These are phyloP conservation scores for Ardeotis arabs DNA, from an alignment of 2,113 vertebrate species.

Conservation along the genomic window DNA sequence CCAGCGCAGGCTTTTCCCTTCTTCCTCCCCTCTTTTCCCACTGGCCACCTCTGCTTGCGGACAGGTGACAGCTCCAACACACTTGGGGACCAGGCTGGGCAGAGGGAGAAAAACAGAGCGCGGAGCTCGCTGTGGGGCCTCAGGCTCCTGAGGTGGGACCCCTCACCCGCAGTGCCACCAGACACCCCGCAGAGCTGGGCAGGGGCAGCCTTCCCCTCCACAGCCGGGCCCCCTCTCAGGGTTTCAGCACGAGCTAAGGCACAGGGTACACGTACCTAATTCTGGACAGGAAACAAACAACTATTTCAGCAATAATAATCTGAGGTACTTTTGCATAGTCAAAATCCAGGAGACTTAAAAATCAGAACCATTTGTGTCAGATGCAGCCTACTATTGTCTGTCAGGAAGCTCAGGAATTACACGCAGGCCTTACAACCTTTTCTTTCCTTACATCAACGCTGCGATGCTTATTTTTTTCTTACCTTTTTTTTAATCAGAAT, in stretches of 20 bases:
- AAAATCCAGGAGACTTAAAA: neutral
- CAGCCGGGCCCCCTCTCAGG: rapidly evolving
- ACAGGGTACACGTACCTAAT: neutral
- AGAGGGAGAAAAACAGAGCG: neutral
- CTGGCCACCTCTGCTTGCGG: neutral
- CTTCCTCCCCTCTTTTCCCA: neutral
- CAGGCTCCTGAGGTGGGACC: too few species aligned
- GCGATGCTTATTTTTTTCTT: neutral
- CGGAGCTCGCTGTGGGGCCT: rapidly evolving
- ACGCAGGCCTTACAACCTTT: neutral
- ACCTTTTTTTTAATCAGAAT: neutral
- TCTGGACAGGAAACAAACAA: neutral
- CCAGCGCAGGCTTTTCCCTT: rapidly evolving
- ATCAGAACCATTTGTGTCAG: neutral
- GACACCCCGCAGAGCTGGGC: too few species aligned
- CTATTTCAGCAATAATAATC: neutral
- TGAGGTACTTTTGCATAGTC: neutral
- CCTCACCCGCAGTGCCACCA: neutral
- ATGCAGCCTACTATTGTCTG: neutral
- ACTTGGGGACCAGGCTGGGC: neutral
- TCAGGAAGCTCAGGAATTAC: neutral
- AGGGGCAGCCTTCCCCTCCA: rapidly evolving
- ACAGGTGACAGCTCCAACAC: neutral
- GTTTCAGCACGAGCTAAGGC: neutral
- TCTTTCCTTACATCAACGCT: neutral